phyloP scores from a whole-genome alignment of 2,888 invertebrate species.

The Melitaea athalia region DNA sequence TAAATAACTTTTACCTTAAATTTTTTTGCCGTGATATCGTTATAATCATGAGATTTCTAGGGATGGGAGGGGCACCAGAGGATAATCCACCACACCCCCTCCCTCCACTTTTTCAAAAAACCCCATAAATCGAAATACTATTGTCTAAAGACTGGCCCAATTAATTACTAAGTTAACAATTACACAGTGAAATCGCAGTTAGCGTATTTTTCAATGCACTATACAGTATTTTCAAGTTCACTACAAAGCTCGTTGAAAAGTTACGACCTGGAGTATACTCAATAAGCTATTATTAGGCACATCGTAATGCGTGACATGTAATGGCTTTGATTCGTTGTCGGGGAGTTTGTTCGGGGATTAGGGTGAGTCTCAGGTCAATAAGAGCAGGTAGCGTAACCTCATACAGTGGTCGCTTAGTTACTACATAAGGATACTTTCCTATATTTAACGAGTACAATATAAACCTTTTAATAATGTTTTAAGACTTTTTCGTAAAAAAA shows the following conservation, averaged over 20 bases:
- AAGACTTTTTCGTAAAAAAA: not conserved
- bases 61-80: no score
- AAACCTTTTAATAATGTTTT: not conserved
- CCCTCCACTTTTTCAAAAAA: no score
- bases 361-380: slow-evolving; percentile 63
- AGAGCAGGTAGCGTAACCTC: slow-evolving; percentile 66
- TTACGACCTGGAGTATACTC: slow-evolving; percentile 7
- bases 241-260: not conserved
- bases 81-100: no score
- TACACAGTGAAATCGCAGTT: not conserved
- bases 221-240: not conserved
- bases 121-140: no score
- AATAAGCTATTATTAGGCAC: slow-evolving; percentile 38
- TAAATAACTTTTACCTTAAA: no score
- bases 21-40: no score
- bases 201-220: not conserved
- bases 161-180: not conserved
- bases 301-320: slow-evolving; percentile 47
- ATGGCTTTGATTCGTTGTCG: slow-evolving; percentile 69
- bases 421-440: slow-evolving; percentile 10
- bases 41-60: no score
- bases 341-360: slow-evolving; percentile 66
- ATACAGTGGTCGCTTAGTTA: slow-evolving; percentile 20
- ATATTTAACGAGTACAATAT: slow-evolving; percentile 10
- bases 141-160: no score